Conservation (phyloP, 2,113 vertebrate species). For the Microcebus tavaratra region DNA sequence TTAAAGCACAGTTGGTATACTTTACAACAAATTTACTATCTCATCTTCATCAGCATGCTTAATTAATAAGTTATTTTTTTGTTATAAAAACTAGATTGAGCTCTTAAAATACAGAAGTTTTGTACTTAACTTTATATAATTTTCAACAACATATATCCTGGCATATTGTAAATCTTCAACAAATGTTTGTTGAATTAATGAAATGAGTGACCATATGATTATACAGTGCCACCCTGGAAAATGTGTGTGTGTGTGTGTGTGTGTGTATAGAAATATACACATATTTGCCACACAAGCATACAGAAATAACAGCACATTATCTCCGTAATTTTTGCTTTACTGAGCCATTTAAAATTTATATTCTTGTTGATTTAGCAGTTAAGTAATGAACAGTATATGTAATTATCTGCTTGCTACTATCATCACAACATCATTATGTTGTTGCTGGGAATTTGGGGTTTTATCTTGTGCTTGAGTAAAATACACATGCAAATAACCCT, state of each 20-base stretch:
- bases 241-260: neutral
- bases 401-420: conserved; percentile 56
- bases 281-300: neutral
- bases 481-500: conserved; percentile 81
- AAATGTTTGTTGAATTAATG: neutral
- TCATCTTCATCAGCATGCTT: neutral
- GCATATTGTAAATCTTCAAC: neutral
- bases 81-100: neutral
- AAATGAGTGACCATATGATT: neutral
- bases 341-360: conserved; percentile 42
- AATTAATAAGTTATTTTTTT: neutral
- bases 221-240: neutral
- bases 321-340: neutral
- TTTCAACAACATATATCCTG: neutral
- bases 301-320: neutral
- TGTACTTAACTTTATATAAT: neutral
- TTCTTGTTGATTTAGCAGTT: conserved; percentile 55
- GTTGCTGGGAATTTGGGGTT: conserved; percentile 75
- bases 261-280: too few relatives aligned
- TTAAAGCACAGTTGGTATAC: neutral
- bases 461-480: conserved; percentile 80
- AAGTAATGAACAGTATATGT: conserved; percentile 59
- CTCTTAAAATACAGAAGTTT: neutral
- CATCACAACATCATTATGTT: conserved; percentile 78
- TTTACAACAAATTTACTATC: neutral